A percentile compares a stretch with the other conserved stretches of the same genome.
These are phyloP conservation scores for Stigmatopora nigra DNA, from an alignment of 2,113 vertebrate genomes.

Conservation along the genomic window DNA sequence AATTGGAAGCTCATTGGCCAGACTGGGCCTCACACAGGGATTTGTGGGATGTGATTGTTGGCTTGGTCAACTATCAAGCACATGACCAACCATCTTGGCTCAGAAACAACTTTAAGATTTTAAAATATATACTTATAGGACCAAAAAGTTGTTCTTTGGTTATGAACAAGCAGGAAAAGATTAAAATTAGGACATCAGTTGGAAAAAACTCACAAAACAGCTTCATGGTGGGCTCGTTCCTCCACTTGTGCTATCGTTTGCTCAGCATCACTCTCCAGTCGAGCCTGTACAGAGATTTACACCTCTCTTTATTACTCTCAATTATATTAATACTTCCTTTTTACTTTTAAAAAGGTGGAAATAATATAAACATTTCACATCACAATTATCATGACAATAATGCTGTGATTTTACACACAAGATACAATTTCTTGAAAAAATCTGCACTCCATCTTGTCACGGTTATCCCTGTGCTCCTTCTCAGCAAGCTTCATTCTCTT, in stretches of 20 bases:
- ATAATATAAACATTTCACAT: not conserved
- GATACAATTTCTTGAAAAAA: constrained; percentile 82
- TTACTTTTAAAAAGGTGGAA: not conserved
- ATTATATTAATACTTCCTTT: not conserved
- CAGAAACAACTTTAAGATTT: constrained; percentile 46
- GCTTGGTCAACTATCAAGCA: constrained; percentile 52
- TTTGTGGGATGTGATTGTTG: constrained; percentile 58
- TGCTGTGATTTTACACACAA: too few species aligned
- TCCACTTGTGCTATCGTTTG: constrained; percentile 68
- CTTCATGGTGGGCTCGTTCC: constrained; percentile 74
- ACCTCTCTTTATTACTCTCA: not conserved
- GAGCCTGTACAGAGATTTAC: constrained; percentile 60
- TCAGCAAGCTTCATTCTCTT: constrained; percentile 66
- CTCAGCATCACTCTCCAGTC: constrained; percentile 75
- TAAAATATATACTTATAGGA: constrained; percentile 32
- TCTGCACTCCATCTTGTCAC: constrained; percentile 69
- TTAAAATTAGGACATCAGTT: constrained; percentile 52
- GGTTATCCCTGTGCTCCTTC: constrained; percentile 69
- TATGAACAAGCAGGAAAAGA: constrained; percentile 44
- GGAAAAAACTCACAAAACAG: constrained; percentile 72
- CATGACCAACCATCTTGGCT: constrained; percentile 47
- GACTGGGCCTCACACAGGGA: constrained; percentile 21
- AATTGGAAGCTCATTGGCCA: constrained; percentile 28
- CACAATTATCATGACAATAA: too few species aligned
- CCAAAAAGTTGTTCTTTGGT: constrained; percentile 45